Evolutionary conservation across 1,140 invertebrate species (phyloP).

Genomic region (Acyrthosiphon pisum): DNA sequence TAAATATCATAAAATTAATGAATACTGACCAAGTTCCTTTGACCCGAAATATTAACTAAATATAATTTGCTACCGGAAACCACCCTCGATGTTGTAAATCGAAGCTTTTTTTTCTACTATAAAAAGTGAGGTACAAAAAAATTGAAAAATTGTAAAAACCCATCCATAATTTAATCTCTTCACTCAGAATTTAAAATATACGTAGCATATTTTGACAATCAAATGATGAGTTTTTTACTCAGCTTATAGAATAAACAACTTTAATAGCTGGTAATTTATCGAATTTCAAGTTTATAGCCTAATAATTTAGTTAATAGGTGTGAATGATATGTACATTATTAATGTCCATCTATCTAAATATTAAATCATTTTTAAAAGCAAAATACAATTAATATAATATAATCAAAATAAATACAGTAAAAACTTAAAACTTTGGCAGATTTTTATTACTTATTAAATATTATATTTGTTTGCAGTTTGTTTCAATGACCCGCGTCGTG

Average conservation of each 20-base stretch:
- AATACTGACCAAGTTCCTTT: too few relatives aligned
- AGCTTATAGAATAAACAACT: neutral
- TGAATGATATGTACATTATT: neutral
- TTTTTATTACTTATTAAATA: neutral
- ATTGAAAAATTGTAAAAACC: neutral
- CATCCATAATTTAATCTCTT: neutral
- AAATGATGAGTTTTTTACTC: neutral
- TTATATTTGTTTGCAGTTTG: constrained; percentile 1
- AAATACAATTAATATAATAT: neutral
- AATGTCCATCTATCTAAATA: neutral
- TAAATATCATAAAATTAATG: too few relatives aligned
- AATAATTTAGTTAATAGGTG: neutral
- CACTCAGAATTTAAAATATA: neutral
- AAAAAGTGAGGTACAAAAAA: neutral
- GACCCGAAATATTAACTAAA: too few relatives aligned
- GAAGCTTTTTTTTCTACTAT: too few relatives aligned
- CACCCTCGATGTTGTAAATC: too few relatives aligned
- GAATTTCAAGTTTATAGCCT: too few relatives aligned
- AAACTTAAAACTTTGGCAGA: neutral
- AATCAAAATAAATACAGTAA: neutral
- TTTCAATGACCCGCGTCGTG: constrained; percentile 28
- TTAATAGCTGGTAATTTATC: neutral
- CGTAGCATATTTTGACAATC: neutral
- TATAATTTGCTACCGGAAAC: too few relatives aligned
- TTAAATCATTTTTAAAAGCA: neutral